These are phyloP conservation scores for Petrosia ficiformis DNA, from an alignment of 37 sponge, comb jelly and placozoan species.

Conservation along the genomic window DNA sequence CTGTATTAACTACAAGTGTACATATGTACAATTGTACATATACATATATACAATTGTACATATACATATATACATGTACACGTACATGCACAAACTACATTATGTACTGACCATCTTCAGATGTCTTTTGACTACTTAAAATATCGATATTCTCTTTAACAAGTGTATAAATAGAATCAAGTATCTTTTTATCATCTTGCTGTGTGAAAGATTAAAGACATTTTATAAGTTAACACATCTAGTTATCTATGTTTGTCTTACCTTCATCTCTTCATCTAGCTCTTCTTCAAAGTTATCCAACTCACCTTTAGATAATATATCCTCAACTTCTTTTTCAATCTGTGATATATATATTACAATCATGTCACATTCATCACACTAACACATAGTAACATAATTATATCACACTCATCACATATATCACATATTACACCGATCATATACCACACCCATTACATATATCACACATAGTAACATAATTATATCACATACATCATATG, in stretches of 20 bases:
- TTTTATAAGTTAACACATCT: too few relatives aligned
- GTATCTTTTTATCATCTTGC: conserved; percentile 59
- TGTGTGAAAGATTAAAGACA: conserved; percentile 22
- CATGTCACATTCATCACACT: not conserved
- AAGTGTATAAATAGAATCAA: conserved; percentile 42
- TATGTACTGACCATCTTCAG: conserved; percentile 45
- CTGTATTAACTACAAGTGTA: not conserved
- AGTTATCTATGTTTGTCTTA: not conserved
- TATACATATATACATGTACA: not conserved
- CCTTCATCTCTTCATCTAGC: conserved; percentile 54
- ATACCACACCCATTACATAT: too few relatives aligned
- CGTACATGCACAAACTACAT: not conserved
- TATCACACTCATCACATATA: too few relatives aligned
- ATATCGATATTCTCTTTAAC: conserved; percentile 61
- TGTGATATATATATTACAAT: not conserved
- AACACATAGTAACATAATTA: too few relatives aligned
- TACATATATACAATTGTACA: too few relatives aligned
- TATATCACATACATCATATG: too few relatives aligned
- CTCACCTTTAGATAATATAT: conserved; percentile 21
- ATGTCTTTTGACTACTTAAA: conserved; percentile 26
- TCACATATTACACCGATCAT: too few relatives aligned
- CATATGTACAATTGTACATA: too few relatives aligned
- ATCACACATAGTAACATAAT: too few relatives aligned
- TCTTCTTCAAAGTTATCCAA: conserved; percentile 46
- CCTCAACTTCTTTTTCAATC: conserved; percentile 44